Evolutionary conservation across 53 echinoderm and acorn worm species (phyloP), one percentile per base, ranked within the genome.

Genomic region (Holothuria scabra): DNA sequence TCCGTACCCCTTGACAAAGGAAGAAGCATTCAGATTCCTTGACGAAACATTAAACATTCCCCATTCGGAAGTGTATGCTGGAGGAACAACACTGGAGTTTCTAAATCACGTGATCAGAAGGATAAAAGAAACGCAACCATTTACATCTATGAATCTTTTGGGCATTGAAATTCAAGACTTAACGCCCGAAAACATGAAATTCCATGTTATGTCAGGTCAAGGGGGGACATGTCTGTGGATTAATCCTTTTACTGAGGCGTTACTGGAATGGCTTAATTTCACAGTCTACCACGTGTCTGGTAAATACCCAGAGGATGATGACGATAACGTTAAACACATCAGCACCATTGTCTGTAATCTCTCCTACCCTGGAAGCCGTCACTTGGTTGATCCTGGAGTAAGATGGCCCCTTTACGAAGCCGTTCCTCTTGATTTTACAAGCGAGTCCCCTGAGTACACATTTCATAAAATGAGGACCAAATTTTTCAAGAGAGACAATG

Each of bases 161-260:
- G 8, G 8, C 7, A 41, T 8, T 2, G 7, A 41, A 0, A 8
- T 41, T 41, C 24, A 29, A 25, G 30, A 31, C 18, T 65, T 28
- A 16, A 65, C 65, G 65, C 12, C 23, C 22, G 69, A 69, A 21
- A 9, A 38, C 16, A 37, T 28, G 4, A 69, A 69, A 44, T 4
- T 55, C 23, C 76, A 76, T 28, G 56, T 76, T 28, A 20, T 76
- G 38, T 52, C 56, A 76, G 18, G 10, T 25, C 76, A 76, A 56
- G 76, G 76, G 14, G 76, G 76, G 2, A 48, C 76, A 28, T 76
- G 76, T 28, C 13, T 48, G 10, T 48, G 49, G 56, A 55, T 76
- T 24, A 76, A 76, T 29, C 76, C 76, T 49, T 76, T 76, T 30
- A 76, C 76, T 56, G 56, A 76, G 41, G 76, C 76, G 21, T 16